These are phyloP conservation scores for Mobula birostris DNA, from an alignment of 2,113 vertebrate genomes.

Conservation along the genomic window DNA sequence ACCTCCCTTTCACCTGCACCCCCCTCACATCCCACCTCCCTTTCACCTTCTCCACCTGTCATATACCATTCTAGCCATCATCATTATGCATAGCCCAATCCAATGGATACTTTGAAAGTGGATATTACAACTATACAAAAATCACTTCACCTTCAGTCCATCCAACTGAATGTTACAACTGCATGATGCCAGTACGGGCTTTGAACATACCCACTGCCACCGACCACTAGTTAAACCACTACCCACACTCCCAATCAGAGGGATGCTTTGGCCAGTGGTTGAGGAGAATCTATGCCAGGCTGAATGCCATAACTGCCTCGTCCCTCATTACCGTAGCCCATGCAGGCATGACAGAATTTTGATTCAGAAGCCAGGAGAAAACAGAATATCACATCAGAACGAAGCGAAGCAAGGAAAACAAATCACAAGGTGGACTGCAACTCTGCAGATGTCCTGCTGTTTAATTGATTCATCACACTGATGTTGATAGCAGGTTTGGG, in stretches of 20 bases:
- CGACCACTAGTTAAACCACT: background rate
- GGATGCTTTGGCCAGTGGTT: background rate
- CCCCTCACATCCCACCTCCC: too few species aligned
- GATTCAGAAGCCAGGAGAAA: background rate
- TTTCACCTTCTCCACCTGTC: too few species aligned
- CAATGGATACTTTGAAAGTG: background rate
- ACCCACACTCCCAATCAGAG: background rate
- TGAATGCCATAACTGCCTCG: background rate
- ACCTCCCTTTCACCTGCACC: too few species aligned
- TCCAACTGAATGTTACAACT: background rate
- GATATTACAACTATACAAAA: background rate
- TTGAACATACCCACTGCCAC: background rate
- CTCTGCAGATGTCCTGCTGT: background rate
- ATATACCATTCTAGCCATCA: too few species aligned
- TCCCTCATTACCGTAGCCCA: background rate
- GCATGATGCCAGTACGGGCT: background rate
- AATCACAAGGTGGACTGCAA: background rate
- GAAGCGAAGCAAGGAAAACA: background rate
- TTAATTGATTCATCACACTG: background rate
- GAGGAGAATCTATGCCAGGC: background rate
- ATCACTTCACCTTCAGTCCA: background rate
- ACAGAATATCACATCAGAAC: background rate
- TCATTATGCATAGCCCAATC: too few species aligned
- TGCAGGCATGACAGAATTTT: background rate
- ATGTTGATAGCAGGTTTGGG: background rate